Evolutionary conservation across 2,797 vertebrate species (phyloP).

Genomic region (Lagocephalus sceleratus): DNA sequence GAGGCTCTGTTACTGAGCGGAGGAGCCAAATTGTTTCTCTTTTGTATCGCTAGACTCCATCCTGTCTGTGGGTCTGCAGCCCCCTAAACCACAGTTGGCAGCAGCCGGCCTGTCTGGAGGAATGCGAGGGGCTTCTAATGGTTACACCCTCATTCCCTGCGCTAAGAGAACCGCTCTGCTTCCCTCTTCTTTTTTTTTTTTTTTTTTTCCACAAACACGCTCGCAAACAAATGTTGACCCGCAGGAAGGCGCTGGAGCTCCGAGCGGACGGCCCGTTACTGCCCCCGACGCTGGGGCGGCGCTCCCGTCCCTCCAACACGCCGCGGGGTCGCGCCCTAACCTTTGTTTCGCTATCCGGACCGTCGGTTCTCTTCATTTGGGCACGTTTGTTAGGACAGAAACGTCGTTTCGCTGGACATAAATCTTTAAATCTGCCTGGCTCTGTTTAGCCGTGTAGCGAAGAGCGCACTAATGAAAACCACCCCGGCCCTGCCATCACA

Average conservation of each 20-base stretch:
- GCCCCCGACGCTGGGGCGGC: conserved; percentile 56
- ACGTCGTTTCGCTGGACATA: conserved; percentile 62
- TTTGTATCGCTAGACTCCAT: conserved; percentile 82
- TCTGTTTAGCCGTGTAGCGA: conserved; percentile 41
- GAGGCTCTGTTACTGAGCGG: conserved; percentile 73
- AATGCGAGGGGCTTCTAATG: conserved; percentile 76
- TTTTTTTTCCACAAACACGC: conserved; percentile 40
- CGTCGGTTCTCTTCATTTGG: conserved; percentile 38
- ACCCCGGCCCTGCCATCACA: conserved; percentile 59
- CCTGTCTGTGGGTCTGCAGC: conserved; percentile 83
- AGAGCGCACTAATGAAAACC: conserved; percentile 68
- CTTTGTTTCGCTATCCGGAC: conserved; percentile 1
- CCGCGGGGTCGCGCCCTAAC: conserved; percentile 8
- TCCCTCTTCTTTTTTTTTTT: conserved; percentile 39
- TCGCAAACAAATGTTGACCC: conserved; percentile 57
- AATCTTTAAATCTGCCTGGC: conserved; percentile 55
- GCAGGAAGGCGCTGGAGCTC: conserved; percentile 17
- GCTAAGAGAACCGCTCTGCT: conserved; percentile 50
- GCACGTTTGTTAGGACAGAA: conserved; percentile 40
- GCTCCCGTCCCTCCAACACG: conserved; percentile 49
- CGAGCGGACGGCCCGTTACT: too few species aligned
- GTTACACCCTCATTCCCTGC: conserved; percentile 71
- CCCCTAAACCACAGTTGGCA: conserved; percentile 81
- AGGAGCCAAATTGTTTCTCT: conserved; percentile 81
- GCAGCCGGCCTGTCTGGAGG: conserved; percentile 75